A percentile compares a stretch with the other conserved stretches of the same genome.
These are phyloP conservation scores for Pristionchus arcanus DNA, from an alignment of 2,888 invertebrate species.

Conservation along the genomic window DNA sequence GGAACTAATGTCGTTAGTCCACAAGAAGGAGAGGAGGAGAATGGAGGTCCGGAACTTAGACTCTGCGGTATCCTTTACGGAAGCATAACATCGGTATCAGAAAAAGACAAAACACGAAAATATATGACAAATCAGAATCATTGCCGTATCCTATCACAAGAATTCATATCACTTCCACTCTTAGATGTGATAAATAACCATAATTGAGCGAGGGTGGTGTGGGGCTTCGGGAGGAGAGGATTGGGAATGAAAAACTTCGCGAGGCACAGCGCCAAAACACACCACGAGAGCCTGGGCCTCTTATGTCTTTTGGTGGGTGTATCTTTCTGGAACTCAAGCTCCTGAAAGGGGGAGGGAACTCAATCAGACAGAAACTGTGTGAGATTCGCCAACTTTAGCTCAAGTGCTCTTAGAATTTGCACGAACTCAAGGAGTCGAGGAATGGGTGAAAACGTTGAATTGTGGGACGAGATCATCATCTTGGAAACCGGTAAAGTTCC, in stretches of 20 bases:
- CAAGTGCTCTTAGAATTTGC: neutral
- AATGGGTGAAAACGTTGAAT: neutral
- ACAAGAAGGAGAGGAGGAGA: neutral
- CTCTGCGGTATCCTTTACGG: neutral
- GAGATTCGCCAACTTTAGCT: neutral
- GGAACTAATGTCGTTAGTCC: constrained; percentile 46
- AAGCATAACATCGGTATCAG: too few species aligned
- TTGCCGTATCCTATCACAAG: too few species aligned
- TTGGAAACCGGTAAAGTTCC: too few species aligned
- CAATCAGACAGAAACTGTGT: neutral
- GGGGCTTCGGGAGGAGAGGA: neutral
- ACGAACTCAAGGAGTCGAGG: neutral
- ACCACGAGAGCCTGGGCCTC: neutral
- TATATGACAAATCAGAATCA: too few species aligned
- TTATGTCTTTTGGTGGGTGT: neutral
- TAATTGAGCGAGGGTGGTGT: constrained; percentile 7
- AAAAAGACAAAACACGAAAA: too few species aligned
- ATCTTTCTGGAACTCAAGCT: neutral
- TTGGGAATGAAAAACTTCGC: neutral
- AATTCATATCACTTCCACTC: neutral
- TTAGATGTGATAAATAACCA: neutral
- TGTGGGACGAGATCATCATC: too few species aligned
- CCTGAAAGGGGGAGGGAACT: neutral
- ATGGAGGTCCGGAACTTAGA: constrained; percentile 3
- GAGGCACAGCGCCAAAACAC: neutral